These are phyloP conservation scores for Hipposideros armiger DNA, from an alignment of 2,113 vertebrate species.

Conservation along the genomic window DNA sequence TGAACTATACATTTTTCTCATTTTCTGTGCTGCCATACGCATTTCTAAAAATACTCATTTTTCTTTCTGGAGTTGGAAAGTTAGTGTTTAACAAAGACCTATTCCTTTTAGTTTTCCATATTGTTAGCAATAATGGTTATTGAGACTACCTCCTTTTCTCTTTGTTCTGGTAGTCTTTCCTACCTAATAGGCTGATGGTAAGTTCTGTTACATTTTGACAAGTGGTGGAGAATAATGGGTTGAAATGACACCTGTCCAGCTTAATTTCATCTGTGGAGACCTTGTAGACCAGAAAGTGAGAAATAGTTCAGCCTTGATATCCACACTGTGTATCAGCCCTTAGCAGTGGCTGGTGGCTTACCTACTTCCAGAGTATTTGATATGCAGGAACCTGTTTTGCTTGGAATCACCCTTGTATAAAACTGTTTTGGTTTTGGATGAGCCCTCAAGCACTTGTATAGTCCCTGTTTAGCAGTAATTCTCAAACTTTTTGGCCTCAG, in stretches of 20 bases:
- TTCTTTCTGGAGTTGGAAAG: conserved; percentile 14
- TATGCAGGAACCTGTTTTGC: background rate
- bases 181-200: background rate
- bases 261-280: background rate
- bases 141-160: background rate
- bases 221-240: background rate
- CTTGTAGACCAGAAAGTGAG: background rate
- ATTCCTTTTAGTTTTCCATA: conserved; percentile 19
- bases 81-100: background rate
- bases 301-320: background rate
- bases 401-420: background rate
- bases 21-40: conserved; percentile 21
- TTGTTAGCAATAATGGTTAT: conserved; percentile 3
- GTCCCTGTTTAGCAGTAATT: background rate
- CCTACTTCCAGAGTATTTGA: background rate
- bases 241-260: background rate
- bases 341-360: background rate
- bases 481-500: background rate
- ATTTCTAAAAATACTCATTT: conserved; percentile 39
- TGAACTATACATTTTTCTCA: background rate
- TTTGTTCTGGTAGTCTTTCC: conserved; percentile 28
- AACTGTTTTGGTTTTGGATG: background rate
- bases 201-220: conserved; percentile 15
- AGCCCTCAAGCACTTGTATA: background rate
- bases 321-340: background rate